Conservation (phyloP, 2,113 vertebrate species). For the Nycticryphes semicollaris region DNA sequence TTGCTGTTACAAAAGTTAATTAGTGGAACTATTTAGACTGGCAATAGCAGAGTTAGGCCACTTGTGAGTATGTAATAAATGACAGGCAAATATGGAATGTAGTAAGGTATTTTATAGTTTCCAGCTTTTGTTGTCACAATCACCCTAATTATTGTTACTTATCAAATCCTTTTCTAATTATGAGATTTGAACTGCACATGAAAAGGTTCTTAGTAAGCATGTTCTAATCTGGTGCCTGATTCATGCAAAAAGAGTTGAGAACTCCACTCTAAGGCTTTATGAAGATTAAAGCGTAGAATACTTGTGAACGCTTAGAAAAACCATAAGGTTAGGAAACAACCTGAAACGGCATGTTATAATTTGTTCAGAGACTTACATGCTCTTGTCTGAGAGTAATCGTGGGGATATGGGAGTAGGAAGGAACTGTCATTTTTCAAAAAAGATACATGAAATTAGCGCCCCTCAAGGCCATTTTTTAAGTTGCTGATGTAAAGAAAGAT, state of each 20-base stretch:
- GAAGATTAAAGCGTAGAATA: background rate
- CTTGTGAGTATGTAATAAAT: background rate
- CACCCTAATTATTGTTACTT: background rate
- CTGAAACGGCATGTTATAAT: background rate
- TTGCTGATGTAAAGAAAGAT: background rate
- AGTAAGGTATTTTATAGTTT: background rate
- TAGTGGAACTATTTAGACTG: background rate
- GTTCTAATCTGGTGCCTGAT: background rate
- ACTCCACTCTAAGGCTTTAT: background rate
- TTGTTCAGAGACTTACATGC: background rate
- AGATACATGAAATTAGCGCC: background rate
- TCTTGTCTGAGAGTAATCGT: background rate
- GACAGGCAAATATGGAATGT: accelerated
- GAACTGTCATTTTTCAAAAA: background rate
- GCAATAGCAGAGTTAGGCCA: background rate
- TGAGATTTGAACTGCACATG: background rate
- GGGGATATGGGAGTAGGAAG: background rate
- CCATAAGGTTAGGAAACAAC: background rate
- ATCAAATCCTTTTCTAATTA: background rate
- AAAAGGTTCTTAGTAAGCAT: background rate
- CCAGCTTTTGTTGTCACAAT: background rate
- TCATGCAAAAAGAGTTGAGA: background rate
- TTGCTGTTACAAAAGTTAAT: background rate
- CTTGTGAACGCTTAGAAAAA: background rate
- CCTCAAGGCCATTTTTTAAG: background rate